Evolutionary conservation across 1,140 invertebrate genomes (phyloP), one percentile per base, ranked within the genome.

Genomic region (Rhopalosiphum padi): DNA sequence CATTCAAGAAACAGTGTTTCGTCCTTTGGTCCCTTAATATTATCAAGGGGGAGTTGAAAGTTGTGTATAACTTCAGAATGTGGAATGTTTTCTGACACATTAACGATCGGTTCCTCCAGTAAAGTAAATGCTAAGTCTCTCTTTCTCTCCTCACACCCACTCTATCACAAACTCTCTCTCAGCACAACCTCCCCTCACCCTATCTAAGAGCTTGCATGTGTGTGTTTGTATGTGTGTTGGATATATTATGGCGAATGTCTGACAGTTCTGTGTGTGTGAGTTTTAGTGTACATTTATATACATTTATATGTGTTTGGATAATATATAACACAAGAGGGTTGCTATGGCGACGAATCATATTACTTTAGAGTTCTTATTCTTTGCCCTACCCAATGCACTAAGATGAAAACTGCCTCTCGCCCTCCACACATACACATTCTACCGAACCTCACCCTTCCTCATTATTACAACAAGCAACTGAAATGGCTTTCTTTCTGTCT

Each of bases 41-140:
- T 93, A 93, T 93, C 48, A 93, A 93, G 91, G 82, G 82, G 82
- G n/a, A 93, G 46, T 37, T 55, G 82, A 93, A 93, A 93, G 91
- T 93, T 93, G 82, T 93, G 77, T 93, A 93, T 85, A 93, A 93
- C 91, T 93, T 93, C 68, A 93, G 82, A 93, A 93, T 93, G 91
- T 93, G 91, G 91, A 93, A 93, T 93, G 91, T 93, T 93, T 93
- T 93, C 91, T 93, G 91, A 93, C 91, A 93, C 91, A 93, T 93
- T 93, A 93, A 93, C 91, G 91, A 93, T 93, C 91, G 91, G 91
- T 93, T 93, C 91, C 91, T 93, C 91, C 41, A 86, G 91, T 86
- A 93, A 93, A 93, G 91, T 93, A 93, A 93, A 93, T 93, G 91
- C 77, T 93, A 93, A 93, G 91, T 93, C 91, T 85, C 77, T 85